Conservation (phyloP, 2,113 vertebrate genomes). For the Bagarius yarrelli region DNA sequence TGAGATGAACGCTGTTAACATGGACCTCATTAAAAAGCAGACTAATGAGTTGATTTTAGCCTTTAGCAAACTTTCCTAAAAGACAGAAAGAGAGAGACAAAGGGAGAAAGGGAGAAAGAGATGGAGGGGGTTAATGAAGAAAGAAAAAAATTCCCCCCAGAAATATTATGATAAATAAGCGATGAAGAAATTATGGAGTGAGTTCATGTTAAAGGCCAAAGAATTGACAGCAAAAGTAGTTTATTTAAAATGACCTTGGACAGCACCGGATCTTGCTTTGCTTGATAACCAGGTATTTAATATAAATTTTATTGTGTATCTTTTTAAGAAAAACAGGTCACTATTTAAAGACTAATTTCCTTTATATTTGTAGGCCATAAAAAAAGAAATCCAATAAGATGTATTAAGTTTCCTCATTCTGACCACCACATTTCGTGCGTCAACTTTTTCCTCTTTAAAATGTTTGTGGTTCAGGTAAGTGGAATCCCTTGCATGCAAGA, state of each 20-base stretch:
- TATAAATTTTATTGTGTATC: not conserved
- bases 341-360: not conserved
- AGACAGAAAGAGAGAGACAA: not conserved
- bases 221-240: not conserved
- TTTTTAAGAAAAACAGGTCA: not conserved
- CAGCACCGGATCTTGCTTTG: not conserved
- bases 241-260: not conserved
- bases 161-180: not conserved
- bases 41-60: slow-evolving; percentile 39
- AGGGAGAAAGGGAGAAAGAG: not conserved
- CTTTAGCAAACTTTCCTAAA: slow-evolving; percentile 4
- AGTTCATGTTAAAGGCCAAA: not conserved
- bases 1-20: slow-evolving; percentile 12
- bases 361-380: not conserved
- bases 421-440: not conserved
- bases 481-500: slow-evolving; percentile 11
- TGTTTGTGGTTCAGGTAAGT: slow-evolving; percentile 26
- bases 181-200: not conserved
- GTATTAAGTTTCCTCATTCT: not conserved
- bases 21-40: slow-evolving; percentile 42
- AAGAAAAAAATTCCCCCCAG: no score
- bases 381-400: not conserved
- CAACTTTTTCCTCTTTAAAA: not conserved
- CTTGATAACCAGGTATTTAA: not conserved
- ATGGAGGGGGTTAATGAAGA: no score